A percentile compares a stretch with the other conserved stretches of the same genome.
These are phyloP conservation scores for Xiphorhynchus erythropygius DNA, from an alignment of 2,797 vertebrate species.

Conservation along the genomic window DNA sequence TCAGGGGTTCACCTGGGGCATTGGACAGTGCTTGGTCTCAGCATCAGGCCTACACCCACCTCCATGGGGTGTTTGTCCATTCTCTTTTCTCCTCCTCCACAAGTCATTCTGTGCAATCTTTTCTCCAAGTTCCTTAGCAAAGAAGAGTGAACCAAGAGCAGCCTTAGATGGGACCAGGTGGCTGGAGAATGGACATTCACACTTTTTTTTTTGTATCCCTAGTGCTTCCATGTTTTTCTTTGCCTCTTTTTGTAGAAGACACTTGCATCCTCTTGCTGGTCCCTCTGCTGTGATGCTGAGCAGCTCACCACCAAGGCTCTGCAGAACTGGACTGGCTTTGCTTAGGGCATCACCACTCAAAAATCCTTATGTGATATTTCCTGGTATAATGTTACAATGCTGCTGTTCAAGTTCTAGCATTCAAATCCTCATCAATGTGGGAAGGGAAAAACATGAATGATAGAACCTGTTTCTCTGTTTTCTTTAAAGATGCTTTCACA, in stretches of 20 bases:
- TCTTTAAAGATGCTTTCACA: conserved; percentile 12
- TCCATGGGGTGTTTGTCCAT: background rate
- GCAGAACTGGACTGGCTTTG: background rate
- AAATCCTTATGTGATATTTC: background rate
- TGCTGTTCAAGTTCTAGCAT: background rate
- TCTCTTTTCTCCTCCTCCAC: background rate
- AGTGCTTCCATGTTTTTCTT: background rate
- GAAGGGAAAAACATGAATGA: background rate
- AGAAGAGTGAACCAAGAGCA: background rate
- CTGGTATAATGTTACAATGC: background rate
- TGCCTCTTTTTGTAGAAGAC: background rate
- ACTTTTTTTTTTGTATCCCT: background rate
- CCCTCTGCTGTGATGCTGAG: background rate
- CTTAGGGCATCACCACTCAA: background rate
- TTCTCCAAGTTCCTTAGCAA: background rate
- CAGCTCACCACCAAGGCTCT: background rate
- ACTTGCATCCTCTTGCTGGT: background rate
- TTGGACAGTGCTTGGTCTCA: background rate
- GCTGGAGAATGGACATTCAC: background rate
- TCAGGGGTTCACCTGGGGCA: background rate
- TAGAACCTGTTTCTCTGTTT: background rate
- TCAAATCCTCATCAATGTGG: background rate
- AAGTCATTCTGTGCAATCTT: background rate
- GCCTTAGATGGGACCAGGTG: background rate
- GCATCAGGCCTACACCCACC: background rate